phyloP scores from a whole-genome alignment of 1,140 invertebrate genomes.

The Tyrophagus putrescentiae region DNA sequence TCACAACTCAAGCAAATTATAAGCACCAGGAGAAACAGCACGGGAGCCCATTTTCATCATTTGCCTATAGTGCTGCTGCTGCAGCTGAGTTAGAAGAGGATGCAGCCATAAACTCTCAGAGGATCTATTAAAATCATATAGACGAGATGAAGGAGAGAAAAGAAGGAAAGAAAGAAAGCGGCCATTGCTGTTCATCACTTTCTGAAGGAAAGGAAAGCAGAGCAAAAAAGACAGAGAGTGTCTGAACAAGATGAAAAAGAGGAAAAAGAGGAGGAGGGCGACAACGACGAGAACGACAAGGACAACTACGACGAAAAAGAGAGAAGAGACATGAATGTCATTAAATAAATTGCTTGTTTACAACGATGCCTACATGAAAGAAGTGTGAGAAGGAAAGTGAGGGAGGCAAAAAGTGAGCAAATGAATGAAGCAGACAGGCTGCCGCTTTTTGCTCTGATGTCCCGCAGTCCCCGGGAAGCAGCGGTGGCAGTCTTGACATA shows the following conservation, averaged over 20 bases:
- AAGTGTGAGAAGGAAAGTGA: neutral
- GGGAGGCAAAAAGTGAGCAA: neutral
- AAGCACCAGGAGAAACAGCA: neutral
- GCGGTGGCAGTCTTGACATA: too few species aligned
- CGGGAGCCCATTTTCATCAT: conserved; percentile 7
- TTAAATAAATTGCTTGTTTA: conserved; percentile 20
- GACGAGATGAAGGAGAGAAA: neutral
- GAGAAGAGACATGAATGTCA: conserved; percentile 9
- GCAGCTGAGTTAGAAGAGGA: too few species aligned
- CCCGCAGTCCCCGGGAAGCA: too few species aligned
- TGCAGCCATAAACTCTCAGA: neutral
- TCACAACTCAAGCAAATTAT: too few species aligned
- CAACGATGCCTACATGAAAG: neutral
- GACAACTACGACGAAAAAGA: too few species aligned
- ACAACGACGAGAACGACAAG: too few species aligned
- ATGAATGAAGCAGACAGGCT: neutral
- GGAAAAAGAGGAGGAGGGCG: too few species aligned
- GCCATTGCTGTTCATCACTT: neutral
- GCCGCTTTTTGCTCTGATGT: too few species aligned
- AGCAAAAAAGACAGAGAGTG: too few species aligned
- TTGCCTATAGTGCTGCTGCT: conserved; percentile 6
- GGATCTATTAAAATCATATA: conserved; percentile 15
- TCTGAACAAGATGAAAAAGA: neutral
- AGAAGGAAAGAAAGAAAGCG: neutral
- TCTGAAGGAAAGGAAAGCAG: too few species aligned